Percentiles rank a stretch among this genome's conserved stretches.
Conservation (phyloP, 2,113 vertebrate species). For the Leptodactylus fuscus region DNA sequence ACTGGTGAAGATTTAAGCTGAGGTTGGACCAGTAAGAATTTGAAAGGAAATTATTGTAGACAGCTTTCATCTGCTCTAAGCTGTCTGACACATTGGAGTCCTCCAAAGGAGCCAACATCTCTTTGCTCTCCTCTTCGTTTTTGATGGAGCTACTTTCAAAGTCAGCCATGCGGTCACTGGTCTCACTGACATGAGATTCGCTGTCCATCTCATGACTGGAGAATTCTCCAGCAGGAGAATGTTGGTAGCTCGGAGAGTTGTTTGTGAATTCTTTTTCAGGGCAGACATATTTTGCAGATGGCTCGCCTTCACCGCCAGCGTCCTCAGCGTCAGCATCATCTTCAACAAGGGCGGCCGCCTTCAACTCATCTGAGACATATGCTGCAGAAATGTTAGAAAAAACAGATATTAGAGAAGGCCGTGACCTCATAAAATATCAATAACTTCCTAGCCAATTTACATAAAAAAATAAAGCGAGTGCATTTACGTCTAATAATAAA, state of each 20-base stretch:
- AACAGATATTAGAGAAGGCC: conserved; percentile 66
- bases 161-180: conserved; percentile 95
- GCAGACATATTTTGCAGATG: conserved; percentile 87
- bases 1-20: conserved; percentile 88
- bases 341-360: conserved; percentile 89
- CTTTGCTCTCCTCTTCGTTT: conserved; percentile 94
- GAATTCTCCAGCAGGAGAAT: conserved; percentile 92
- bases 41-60: conserved; percentile 96
- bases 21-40: conserved; percentile 99
- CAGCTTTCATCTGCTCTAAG: conserved; percentile 98
- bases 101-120: conserved; percentile 78
- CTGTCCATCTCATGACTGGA: conserved; percentile 98
- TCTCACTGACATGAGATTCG: conserved; percentile 95
- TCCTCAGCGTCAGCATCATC: conserved; percentile 89
- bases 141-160: conserved; percentile 94
- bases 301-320: conserved; percentile 86
- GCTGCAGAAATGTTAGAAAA: conserved; percentile 72
- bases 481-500: conserved; percentile 77
- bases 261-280: conserved; percentile 89
- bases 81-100: conserved; percentile 87
- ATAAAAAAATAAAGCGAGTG: conserved; percentile 55
- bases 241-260: conserved; percentile 86
- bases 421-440: conserved; percentile 44
- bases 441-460: conserved; percentile 57
- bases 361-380: conserved; percentile 94